Conservation (phyloP, 2,888 invertebrate species). For the Cheilosia variabilis region DNA sequence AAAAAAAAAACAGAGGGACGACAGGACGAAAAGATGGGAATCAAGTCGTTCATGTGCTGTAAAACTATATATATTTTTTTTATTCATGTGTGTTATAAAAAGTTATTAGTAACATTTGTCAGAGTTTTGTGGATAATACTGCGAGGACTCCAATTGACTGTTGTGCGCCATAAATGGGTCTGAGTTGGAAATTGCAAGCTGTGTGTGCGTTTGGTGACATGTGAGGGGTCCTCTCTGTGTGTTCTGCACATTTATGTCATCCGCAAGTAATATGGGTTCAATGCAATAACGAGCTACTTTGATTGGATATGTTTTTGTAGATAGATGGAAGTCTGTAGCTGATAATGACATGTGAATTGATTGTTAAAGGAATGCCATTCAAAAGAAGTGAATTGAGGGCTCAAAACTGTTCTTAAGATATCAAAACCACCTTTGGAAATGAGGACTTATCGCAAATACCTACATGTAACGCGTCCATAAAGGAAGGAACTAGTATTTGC, state of each 20-base stretch:
- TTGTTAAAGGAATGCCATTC: too few species aligned
- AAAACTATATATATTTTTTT: background rate
- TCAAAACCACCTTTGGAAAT: too few species aligned
- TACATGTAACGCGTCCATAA: too few species aligned
- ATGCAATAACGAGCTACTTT: too few species aligned
- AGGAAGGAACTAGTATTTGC: too few species aligned
- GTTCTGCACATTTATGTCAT: background rate
- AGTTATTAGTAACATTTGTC: constrained; percentile 45
- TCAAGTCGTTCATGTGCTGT: constrained; percentile 13
- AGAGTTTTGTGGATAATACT: constrained; percentile 11
- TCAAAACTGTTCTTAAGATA: too few species aligned
- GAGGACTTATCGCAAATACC: too few species aligned
- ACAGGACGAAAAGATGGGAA: constrained; percentile 2
- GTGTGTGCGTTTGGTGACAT: background rate
- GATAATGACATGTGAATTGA: too few species aligned
- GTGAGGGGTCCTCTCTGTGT: background rate
- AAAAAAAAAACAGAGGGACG: background rate
- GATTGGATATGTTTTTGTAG: too few species aligned
- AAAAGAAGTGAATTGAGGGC: too few species aligned
- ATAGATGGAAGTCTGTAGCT: too few species aligned
- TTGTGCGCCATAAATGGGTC: constrained; percentile 22
- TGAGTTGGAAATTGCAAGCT: constrained; percentile 17
- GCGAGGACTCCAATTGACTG: constrained; percentile 35
- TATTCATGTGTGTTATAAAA: constrained; percentile 28
- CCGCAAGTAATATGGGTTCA: background rate